Base-by-base conservation (phyloP, 2,888 invertebrate species). In the Lottia gigantea region DNA sequence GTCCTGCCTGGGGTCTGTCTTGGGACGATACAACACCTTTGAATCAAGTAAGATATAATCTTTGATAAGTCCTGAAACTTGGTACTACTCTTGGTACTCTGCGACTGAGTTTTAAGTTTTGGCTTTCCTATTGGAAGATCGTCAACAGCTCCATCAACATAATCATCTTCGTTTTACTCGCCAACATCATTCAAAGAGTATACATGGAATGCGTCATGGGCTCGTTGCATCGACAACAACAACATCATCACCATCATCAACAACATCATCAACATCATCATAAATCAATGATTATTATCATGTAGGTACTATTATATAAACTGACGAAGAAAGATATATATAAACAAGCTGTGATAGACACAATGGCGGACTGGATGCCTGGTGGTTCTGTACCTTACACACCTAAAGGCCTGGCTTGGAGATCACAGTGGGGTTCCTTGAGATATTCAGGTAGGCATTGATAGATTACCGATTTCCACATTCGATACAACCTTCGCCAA, bases 21-120 rank as follows among this genome's bases (percentile, higher is more conserved):
- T 86, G 86, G 86, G 84, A 85, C 68, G 82, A 82, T 64, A 85
- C 85, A 71, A 71, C 72, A 26, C 78, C 80, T 11, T 80, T 76
- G 31, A 70, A 71, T 63, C 71, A 76, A 72, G 80, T 81, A 66
- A 66, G 68, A 8, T 11, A 40, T 3, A 40, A 40, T 40, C 31
- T 40, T 8, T 40, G 11, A 11, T 1, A 40, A 31, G 31, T 2
- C 23, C 25, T 26, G 23, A 12, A 23, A 62, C 31, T 31, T 31
- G 31, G 6, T 31, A 31, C 31, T 31, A 6, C 31, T 31, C 31
- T 31, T 31, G 31, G 6, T 31, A 2, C 31, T 6, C 6, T 31
- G 31, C 31, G 6, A 31, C 31, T n/a, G n/a, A n/a, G n/a, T n/a
- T n/a, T n/a, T n/a, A n/a, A n/a, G n/a, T n/a, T n/a, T n/a, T n/a